A percentile compares a stretch with the other conserved stretches of the same genome.
Evolutionary conservation across 2,888 invertebrate genomes (phyloP).

Genomic region (Abscondita cerata): DNA sequence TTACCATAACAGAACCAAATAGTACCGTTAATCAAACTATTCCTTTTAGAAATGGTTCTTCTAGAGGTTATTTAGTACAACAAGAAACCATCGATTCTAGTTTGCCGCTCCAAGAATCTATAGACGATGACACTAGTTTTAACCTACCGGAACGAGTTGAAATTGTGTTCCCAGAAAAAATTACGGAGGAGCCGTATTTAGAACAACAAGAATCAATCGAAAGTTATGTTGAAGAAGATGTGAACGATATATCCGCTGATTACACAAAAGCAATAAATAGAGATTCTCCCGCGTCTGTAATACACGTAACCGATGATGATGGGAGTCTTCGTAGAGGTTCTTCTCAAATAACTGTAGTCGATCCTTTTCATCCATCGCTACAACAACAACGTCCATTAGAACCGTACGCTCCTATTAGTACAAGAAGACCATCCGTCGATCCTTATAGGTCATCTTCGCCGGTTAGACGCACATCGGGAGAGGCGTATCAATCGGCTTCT

Average conservation of each 20-base stretch:
- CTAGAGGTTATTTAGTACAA: constrained; percentile 57
- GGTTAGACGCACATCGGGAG: constrained; percentile 57
- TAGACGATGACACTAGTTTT: constrained; percentile 17
- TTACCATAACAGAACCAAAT: constrained; percentile 47
- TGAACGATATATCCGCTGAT: constrained; percentile 45
- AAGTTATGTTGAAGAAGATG: constrained; percentile 59
- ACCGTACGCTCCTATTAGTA: constrained; percentile 39
- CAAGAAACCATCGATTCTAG: constrained; percentile 59
- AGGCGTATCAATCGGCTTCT: constrained; percentile 38
- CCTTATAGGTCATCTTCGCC: constrained; percentile 57
- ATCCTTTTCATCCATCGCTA: constrained; percentile 61
- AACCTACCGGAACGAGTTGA: constrained; percentile 6
- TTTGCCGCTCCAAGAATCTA: constrained; percentile 34
- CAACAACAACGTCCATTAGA: constrained; percentile 43
- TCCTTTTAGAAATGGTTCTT: constrained; percentile 36
- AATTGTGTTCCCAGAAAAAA: constrained; percentile 27
- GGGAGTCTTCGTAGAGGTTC: constrained; percentile 52
- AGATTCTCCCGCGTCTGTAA: constrained; percentile 60
- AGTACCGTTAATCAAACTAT: constrained; percentile 29
- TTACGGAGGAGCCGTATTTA: constrained; percentile 35
- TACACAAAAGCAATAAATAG: constrained; percentile 53
- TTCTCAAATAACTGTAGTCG: constrained; percentile 62
- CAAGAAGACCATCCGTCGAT: constrained; percentile 38
- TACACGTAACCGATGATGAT: constrained; percentile 56
- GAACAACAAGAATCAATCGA: constrained; percentile 59